Conservation (phyloP, 2,888 invertebrate species). For the Lordiphosa fenestrarum region DNA sequence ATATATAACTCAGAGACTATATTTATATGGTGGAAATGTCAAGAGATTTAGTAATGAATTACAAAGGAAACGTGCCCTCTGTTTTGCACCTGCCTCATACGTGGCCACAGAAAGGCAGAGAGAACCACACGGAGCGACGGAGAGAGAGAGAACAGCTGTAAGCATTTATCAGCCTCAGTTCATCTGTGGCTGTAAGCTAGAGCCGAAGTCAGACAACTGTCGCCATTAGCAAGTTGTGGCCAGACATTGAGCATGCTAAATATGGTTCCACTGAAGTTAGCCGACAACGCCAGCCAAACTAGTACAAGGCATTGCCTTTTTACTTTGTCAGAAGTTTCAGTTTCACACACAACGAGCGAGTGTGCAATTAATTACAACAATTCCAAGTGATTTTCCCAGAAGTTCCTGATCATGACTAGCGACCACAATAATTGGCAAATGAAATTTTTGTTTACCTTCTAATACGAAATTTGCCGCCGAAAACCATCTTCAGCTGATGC, state of each 20-base stretch:
- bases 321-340: background rate
- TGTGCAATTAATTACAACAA: background rate
- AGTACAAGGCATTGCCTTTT: slow-evolving; percentile 15
- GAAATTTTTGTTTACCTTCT: slow-evolving; percentile 75
- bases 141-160: slow-evolving; percentile 34
- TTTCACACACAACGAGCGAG: background rate
- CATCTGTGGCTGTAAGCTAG: slow-evolving; percentile 10
- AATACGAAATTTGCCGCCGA: slow-evolving; percentile 81
- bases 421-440: slow-evolving; percentile 14
- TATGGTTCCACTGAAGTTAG: slow-evolving; percentile 73
- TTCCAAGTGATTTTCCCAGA: slow-evolving; percentile 11
- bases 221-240: slow-evolving; percentile 57
- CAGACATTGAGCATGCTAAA: slow-evolving; percentile 70
- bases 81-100: slow-evolving; percentile 70
- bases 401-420: slow-evolving; percentile 34
- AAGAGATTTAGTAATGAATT: slow-evolving; percentile 39
- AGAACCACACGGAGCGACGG: too few species aligned
- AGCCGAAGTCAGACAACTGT: slow-evolving; percentile 38
- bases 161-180: slow-evolving; percentile 28
- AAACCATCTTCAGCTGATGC: slow-evolving; percentile 79
- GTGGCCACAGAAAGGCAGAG: slow-evolving; percentile 30
- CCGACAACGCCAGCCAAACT: slow-evolving; percentile 49
- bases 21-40: slow-evolving; percentile 35
- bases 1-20: slow-evolving; percentile 13
- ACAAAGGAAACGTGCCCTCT: slow-evolving; percentile 50